Conservation (phyloP, 2,797 vertebrate genomes). For the Scolopax bukidnonensis region DNA sequence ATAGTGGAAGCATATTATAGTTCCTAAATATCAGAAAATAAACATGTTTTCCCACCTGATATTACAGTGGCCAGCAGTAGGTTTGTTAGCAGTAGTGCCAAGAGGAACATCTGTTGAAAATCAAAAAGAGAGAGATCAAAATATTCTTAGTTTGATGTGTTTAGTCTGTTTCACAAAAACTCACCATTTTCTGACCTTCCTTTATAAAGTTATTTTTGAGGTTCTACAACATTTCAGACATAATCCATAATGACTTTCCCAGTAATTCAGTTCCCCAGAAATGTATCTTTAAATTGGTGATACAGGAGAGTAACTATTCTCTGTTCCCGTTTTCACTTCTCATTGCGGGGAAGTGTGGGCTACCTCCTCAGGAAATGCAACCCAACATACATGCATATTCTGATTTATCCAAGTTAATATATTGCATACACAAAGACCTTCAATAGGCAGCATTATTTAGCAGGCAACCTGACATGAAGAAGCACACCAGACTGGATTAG, state of each 20-base stretch:
- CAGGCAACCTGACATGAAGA: background rate
- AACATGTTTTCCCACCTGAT: slow-evolving; percentile 20
- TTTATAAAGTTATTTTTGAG: background rate
- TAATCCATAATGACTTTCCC: background rate
- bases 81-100: slow-evolving; percentile 5
- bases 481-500: background rate
- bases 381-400: background rate
- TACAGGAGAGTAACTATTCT: background rate
- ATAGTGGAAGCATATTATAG: background rate
- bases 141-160: background rate
- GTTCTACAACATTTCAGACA: background rate
- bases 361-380: background rate
- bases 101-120: slow-evolving; percentile 56
- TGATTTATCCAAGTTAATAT: background rate
- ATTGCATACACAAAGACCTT: background rate
- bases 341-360: background rate
- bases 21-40: background rate
- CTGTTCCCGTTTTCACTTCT: background rate
- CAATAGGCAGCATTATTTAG: background rate
- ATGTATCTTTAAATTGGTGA: background rate
- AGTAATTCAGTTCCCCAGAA: background rate
- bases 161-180: background rate
- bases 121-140: background rate
- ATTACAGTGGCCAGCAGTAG: background rate
- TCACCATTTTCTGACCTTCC: background rate